These are phyloP conservation scores for Hemaris fuciformis DNA, from an alignment of 2,888 invertebrate species.

Conservation along the genomic window DNA sequence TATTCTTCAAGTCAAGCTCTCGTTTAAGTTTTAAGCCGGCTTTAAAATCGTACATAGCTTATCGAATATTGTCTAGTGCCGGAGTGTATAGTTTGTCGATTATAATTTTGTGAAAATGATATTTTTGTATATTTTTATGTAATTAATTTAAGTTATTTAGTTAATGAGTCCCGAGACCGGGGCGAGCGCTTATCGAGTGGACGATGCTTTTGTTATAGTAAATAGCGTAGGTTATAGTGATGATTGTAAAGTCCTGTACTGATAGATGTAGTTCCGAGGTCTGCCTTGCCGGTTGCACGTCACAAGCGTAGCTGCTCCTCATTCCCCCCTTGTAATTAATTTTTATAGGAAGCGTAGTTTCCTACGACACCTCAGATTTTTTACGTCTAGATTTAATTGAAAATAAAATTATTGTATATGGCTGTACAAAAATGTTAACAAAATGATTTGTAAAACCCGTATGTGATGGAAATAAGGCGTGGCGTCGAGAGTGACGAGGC, in stretches of 20 bases:
- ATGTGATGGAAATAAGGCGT: conserved; percentile 74
- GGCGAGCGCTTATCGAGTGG: conserved; percentile 55
- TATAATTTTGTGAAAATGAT: conserved; percentile 80
- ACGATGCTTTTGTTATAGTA: conserved; percentile 64
- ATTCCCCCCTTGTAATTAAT: conserved; percentile 79
- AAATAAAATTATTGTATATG: conserved; percentile 82
- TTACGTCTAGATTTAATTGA: conserved; percentile 81
- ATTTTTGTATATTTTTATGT: conserved; percentile 82
- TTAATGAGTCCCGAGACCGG: conserved; percentile 57
- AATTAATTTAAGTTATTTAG: conserved; percentile 79
- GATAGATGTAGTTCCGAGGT: conserved; percentile 77
- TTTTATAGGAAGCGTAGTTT: conserved; percentile 81
- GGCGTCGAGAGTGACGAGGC: conserved; percentile 62
- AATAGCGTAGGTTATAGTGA: conserved; percentile 69
- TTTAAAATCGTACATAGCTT: conserved; percentile 75
- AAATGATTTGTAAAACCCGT: conserved; percentile 79
- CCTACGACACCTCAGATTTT: conserved; percentile 80
- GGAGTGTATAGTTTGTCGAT: conserved; percentile 77
- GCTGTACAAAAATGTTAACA: conserved; percentile 81
- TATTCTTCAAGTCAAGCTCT: conserved; percentile 77
- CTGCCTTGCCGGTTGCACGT: conserved; percentile 77
- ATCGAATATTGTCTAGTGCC: conserved; percentile 77
- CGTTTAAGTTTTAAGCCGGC: conserved; percentile 79
- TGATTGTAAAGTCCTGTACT: conserved; percentile 80
- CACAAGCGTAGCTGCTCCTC: conserved; percentile 78